Percentiles rank a stretch among this genome's conserved stretches.
Conservation (phyloP, 2,888 invertebrate species). For the Unio pictorum region DNA sequence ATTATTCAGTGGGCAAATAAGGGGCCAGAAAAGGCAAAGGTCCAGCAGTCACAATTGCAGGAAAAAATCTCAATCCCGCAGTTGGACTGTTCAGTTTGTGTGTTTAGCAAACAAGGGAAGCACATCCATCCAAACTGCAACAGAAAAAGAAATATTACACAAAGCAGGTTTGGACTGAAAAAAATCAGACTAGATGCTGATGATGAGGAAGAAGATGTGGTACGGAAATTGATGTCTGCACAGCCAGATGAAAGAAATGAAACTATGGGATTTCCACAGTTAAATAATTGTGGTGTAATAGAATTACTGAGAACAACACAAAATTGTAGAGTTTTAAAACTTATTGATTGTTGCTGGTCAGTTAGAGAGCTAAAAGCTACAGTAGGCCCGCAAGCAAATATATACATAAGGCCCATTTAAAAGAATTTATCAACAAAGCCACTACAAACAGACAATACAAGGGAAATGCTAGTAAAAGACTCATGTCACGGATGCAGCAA, state of each 20-base stretch:
- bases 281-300: background rate
- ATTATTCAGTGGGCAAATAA: no score
- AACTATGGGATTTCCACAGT: background rate
- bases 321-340: background rate
- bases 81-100: conserved; percentile 4
- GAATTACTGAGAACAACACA: background rate
- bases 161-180: conserved; percentile 3
- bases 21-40: no score
- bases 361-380: conserved; percentile 1
- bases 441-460: background rate
- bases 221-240: conserved; percentile 4
- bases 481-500: no score
- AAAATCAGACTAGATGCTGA: background rate
- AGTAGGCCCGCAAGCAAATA: background rate
- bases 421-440: background rate
- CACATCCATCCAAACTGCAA: background rate
- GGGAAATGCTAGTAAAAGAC: background rate
- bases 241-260: background rate
- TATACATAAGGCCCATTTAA: background rate
- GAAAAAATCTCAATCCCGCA: background rate
- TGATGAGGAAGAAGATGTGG: conserved; percentile 3
- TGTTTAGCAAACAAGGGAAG: conserved; percentile 3
- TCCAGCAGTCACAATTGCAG: no score
- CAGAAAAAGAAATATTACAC: conserved; percentile 3
- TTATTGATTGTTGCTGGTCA: conserved; percentile 1